These are phyloP conservation scores for Ginglymostoma cirratum DNA, from an alignment of 2,113 vertebrate species.

Conservation along the genomic window DNA sequence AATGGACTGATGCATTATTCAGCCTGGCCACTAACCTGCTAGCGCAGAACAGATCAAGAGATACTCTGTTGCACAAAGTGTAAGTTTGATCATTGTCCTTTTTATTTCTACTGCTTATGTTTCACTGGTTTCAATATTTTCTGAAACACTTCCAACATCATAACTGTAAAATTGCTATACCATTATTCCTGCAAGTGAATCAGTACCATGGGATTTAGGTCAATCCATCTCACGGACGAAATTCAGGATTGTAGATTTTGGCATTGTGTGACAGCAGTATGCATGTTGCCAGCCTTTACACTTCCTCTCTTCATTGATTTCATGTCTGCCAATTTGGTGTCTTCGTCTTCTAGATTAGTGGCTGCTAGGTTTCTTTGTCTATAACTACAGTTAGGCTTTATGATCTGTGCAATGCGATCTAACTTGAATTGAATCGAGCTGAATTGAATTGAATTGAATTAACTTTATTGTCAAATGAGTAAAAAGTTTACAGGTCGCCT, in stretches of 20 bases:
- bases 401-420: background rate
- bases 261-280: background rate
- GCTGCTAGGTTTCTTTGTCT: background rate
- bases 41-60: conserved; percentile 93
- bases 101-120: background rate
- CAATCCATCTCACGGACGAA: background rate
- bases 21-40: conserved; percentile 85
- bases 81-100: conserved; percentile 55
- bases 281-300: background rate
- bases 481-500: too few species aligned
- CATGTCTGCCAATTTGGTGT: background rate
- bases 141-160: background rate
- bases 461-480: too few species aligned
- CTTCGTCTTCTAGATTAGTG: background rate
- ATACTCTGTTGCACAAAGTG: conserved; percentile 90
- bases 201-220: background rate
- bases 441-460: too few species aligned
- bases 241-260: background rate
- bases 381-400: background rate
- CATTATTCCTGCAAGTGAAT: background rate
- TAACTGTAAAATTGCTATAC: background rate
- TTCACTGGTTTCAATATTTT: background rate
- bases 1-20: conserved; percentile 94
- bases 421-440: background rate
- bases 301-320: background rate